Evolutionary conservation across 2,888 invertebrate genomes (phyloP).

Genomic region (Lasius platythorax): DNA sequence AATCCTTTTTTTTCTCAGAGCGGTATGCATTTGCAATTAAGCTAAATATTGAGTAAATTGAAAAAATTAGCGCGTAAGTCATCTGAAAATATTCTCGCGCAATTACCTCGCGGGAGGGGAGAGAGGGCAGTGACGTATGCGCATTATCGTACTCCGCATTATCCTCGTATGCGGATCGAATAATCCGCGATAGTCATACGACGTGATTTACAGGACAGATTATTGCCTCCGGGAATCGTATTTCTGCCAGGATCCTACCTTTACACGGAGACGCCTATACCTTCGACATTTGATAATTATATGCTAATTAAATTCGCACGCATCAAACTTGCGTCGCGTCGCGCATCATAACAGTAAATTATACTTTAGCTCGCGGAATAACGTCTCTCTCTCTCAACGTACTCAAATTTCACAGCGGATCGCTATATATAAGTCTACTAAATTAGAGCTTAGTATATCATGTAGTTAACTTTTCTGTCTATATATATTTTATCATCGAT

Average conservation of each 20-base stretch:
- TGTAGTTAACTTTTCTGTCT: not conserved
- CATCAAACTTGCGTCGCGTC: slow-evolving; percentile 37
- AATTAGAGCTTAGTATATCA: not conserved
- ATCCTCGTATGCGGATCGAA: slow-evolving; percentile 61
- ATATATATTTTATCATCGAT: not conserved
- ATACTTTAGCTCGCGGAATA: slow-evolving; percentile 47
- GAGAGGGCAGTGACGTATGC: not conserved
- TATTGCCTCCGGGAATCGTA: slow-evolving; percentile 68
- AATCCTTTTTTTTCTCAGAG: not conserved
- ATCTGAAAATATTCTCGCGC: slow-evolving; percentile 8
- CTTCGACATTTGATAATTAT: slow-evolving; percentile 73
- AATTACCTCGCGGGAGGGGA: slow-evolving; percentile 5
- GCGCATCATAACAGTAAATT: slow-evolving; percentile 55
- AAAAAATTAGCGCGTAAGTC: slow-evolving; percentile 1
- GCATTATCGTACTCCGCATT: slow-evolving; percentile 49
- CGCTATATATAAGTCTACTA: not conserved
- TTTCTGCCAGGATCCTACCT: slow-evolving; percentile 58
- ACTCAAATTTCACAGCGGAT: slow-evolving; percentile 17
- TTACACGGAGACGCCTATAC: slow-evolving; percentile 58
- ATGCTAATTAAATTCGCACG: slow-evolving; percentile 72
- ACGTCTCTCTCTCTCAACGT: slow-evolving; percentile 39
- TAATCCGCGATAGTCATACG: slow-evolving; percentile 56
- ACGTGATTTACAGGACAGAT: slow-evolving; percentile 66
- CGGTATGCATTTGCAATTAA: not conserved
- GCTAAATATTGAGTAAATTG: not conserved